Conservation (phyloP, 2,888 invertebrate species). For the Anoplius nigerrimus region DNA sequence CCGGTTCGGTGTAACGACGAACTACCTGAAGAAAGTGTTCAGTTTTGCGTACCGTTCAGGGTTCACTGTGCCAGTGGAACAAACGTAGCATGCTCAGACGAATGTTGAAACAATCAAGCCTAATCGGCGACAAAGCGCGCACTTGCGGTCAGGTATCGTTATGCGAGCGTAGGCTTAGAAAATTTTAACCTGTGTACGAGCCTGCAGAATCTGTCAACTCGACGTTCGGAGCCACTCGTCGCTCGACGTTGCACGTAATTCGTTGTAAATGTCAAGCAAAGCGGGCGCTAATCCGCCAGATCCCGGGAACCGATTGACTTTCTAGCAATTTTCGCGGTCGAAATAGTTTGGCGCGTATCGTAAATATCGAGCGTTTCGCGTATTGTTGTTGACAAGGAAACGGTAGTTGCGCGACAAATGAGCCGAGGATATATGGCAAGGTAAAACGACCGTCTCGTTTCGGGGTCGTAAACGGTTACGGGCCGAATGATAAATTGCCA, state of each 20-base stretch:
- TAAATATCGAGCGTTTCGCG: background rate
- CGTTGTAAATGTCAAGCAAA: no score
- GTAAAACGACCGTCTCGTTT: no score
- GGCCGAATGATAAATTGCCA: background rate
- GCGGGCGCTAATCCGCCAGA: no score
- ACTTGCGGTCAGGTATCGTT: no score
- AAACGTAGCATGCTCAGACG: background rate
- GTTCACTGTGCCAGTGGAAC: slow-evolving; percentile 3
- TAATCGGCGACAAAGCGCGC: background rate
- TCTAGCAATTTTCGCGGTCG: background rate
- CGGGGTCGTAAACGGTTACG: background rate
- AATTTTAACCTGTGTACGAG: no score
- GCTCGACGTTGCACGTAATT: no score
- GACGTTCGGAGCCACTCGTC: no score
- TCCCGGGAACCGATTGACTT: background rate
- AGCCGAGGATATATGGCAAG: no score
- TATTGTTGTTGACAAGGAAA: background rate
- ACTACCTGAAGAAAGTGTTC: slow-evolving; percentile 1
- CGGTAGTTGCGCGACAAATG: no score
- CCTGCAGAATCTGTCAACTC: no score
- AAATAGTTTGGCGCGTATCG: background rate
- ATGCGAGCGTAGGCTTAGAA: no score
- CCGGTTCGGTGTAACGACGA: background rate
- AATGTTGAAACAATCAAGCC: background rate
- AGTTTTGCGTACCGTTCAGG: background rate